Base-by-base conservation (phyloP, 2,888 invertebrate species). In the Standfussiana lucernea region DNA sequence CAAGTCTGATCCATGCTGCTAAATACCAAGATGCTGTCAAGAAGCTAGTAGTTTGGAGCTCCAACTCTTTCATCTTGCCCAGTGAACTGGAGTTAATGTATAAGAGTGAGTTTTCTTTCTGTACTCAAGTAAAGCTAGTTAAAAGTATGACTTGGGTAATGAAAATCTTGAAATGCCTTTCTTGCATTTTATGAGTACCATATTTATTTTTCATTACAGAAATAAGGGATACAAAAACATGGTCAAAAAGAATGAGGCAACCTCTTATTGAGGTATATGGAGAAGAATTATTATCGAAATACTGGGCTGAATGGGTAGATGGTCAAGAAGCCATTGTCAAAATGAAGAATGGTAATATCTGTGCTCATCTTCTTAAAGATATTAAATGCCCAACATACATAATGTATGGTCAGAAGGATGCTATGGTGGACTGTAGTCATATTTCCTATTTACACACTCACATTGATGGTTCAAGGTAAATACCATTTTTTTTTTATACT, bases 401-500 rank as follows among this genome's bases (percentile, higher is more conserved):
- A 85, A 90, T 99, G 66, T 98, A 99, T 90, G 99, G 99, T 0
- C 97, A 97, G 83, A 98, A 98, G 91, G 99, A 99, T 94, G 97
- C 98, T 0, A 95, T 99, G 94, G 97, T 99, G 3, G 97, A 98
- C 3, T 91, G 95, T 32, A 97, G 98, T 82, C 99, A 99, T 95
- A 97, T 98, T 0, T 96, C 97, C 1, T 98, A 98, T 94, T 95
- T 99, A 37, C 96, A 97, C 72, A 95, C 97, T n/a, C 96, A 98
- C 89, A 98, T 99, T 71, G 94, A 95, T 78, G 95, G 97, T 50
- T 97, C 98, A 37, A 97, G 96, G 98, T 98, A 79, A 64, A 28
- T 40, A 15, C 4, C 13, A 45, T n/a, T n/a, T n/a, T 21, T 7
- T 62, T 62, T 62, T 37, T 13, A 50, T 45, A 37, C 10, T 66